A percentile compares a stretch with the other conserved stretches of the same genome.
Conservation (phyloP, 2,888 invertebrate species). For the Mesorhabditis spiculigera region DNA sequence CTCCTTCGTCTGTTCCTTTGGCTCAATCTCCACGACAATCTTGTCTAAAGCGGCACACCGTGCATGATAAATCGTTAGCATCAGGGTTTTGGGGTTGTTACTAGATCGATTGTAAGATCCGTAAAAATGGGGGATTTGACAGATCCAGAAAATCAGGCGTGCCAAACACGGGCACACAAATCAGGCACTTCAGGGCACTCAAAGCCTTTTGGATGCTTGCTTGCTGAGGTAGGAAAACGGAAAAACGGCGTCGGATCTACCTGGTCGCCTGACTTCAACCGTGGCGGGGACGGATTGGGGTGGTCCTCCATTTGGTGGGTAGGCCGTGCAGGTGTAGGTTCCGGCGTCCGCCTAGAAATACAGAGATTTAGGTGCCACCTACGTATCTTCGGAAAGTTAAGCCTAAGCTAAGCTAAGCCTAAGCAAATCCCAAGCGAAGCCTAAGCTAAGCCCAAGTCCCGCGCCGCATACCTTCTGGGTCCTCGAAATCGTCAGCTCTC, state of each 20-base stretch:
- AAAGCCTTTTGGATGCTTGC: no score
- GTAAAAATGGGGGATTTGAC: slow-evolving; percentile 8
- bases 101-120: slow-evolving; percentile 3
- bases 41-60: no score
- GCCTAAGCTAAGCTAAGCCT: background rate
- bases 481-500: slow-evolving; percentile 29
- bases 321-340: background rate
- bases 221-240: background rate
- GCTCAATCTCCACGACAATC: slow-evolving; percentile 56
- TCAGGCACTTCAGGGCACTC: background rate
- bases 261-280: background rate
- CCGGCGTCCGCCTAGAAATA: background rate
- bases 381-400: background rate
- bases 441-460: no score
- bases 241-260: background rate
- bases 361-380: background rate
- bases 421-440: no score
- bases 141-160: background rate
- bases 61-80: no score
- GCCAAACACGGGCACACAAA: background rate
- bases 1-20: slow-evolving; percentile 69
- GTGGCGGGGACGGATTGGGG: background rate
- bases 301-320: background rate
- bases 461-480: slow-evolving; percentile 29
- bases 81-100: background rate